phyloP scores from a whole-genome alignment of 2,888 invertebrate genomes.

The Volucella bombylans region DNA sequence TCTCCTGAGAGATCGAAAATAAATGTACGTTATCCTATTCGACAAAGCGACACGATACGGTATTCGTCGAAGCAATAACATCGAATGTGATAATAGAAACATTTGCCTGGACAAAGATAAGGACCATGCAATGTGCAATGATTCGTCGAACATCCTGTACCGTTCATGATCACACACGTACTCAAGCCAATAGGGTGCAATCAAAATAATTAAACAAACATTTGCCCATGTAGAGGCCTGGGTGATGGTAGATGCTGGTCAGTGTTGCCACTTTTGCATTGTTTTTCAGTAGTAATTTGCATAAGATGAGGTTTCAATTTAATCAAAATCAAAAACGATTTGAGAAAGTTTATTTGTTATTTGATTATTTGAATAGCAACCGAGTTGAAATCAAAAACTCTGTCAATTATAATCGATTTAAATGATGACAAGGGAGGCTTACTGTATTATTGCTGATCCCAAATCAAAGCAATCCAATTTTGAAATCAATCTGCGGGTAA shows the following conservation, averaged over 20 bases:
- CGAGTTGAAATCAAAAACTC: too few relatives aligned
- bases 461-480: too few relatives aligned
- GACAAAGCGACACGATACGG: background rate
- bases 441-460: too few relatives aligned
- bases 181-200: conserved; percentile 35
- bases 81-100: conserved; percentile 66
- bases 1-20: conserved; percentile 23
- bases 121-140: conserved; percentile 18
- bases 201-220: conserved; percentile 67
- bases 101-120: conserved; percentile 59
- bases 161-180: conserved; percentile 39
- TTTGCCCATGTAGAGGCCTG: background rate
- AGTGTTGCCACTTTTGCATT: conserved; percentile 12
- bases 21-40: background rate
- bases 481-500: too few relatives aligned
- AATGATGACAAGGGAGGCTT: too few relatives aligned
- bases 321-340: too few relatives aligned
- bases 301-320: background rate
- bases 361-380: too few relatives aligned
- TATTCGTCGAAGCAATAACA: conserved; percentile 57
- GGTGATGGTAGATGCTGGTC: background rate
- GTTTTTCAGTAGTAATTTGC: background rate
- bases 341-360: too few relatives aligned
- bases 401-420: too few relatives aligned
- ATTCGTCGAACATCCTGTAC: conserved; percentile 48